Percentiles rank a stretch among this genome's conserved stretches.
Evolutionary conservation across 2,113 vertebrate genomes (phyloP).

Genomic region (Chionodraco myersi): DNA sequence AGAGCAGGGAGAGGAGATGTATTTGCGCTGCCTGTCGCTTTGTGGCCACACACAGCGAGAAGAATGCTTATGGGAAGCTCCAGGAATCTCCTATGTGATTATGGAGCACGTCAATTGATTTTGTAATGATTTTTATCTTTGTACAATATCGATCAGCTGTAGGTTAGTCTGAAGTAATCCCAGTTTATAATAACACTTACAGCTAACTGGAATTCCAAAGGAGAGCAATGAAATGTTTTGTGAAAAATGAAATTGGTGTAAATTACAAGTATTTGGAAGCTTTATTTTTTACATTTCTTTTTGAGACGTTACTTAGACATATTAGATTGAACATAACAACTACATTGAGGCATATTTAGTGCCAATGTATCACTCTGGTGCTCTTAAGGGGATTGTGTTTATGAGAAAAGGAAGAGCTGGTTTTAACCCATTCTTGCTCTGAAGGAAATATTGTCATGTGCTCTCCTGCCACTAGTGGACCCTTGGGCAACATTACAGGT

Average conservation of each 20-base stretch:
- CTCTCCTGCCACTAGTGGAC: slow-evolving; percentile 22
- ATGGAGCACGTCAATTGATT: slow-evolving; percentile 64
- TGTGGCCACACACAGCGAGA: slow-evolving; percentile 70
- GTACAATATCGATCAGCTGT: slow-evolving; percentile 42
- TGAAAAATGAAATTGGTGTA: no score
- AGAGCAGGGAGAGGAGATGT: slow-evolving; percentile 62
- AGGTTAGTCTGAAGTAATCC: slow-evolving; percentile 52
- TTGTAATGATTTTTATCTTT: slow-evolving; percentile 69
- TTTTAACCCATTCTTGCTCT: slow-evolving; percentile 21
- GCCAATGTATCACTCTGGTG: background rate
- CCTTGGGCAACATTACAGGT: slow-evolving; percentile 46
- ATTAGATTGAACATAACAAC: background rate
- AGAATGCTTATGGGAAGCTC: slow-evolving; percentile 63
- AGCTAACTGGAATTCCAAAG: slow-evolving; percentile 50
- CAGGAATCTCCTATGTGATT: slow-evolving; percentile 61
- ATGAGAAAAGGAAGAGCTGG: background rate
- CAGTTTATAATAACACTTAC: slow-evolving; percentile 48
- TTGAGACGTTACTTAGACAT: background rate
- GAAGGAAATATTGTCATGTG: slow-evolving; percentile 33
- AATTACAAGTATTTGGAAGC: slow-evolving; percentile 27
- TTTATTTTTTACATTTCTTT: slow-evolving; percentile 51
- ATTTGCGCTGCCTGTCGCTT: slow-evolving; percentile 65
- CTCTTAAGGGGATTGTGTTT: background rate
- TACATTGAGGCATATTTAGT: background rate
- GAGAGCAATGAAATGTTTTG: slow-evolving; percentile 21